Conservation (phyloP, 2,113 vertebrate species). For the Pseudorasbora parva region DNA sequence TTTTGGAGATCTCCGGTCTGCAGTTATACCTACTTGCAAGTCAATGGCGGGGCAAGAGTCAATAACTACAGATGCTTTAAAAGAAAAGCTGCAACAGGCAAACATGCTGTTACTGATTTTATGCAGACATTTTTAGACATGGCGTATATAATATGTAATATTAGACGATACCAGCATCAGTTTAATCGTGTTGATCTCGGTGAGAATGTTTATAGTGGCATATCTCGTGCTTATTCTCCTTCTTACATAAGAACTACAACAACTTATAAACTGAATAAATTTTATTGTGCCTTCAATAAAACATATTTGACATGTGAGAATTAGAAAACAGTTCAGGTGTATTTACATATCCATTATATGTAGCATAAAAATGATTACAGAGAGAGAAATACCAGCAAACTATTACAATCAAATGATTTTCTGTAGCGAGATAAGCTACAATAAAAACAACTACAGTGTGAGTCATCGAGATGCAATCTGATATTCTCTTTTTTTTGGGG, state of each 20-base stretch:
- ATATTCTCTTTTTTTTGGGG: neutral
- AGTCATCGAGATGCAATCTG: neutral
- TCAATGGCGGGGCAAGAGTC: neutral
- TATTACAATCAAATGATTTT: slow-evolving; percentile 34
- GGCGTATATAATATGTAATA: neutral
- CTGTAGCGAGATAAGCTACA: neutral
- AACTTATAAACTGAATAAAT: slow-evolving; percentile 3
- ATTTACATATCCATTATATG: slow-evolving; percentile 55
- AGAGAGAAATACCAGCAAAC: slow-evolving; percentile 28
- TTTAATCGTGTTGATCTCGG: neutral
- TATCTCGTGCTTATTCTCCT: neutral
- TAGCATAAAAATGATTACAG: slow-evolving; percentile 33
- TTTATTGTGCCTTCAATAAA: slow-evolving; percentile 67
- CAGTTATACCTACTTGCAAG: no score
- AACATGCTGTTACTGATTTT: neutral
- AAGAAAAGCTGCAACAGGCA: neutral
- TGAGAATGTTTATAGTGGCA: no score
- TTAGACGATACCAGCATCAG: neutral
- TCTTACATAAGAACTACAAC: neutral
- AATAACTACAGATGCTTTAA: neutral
- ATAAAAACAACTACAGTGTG: neutral
- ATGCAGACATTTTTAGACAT: neutral
- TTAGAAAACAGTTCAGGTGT: slow-evolving; percentile 67
- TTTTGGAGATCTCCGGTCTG: no score
- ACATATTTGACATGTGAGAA: slow-evolving; percentile 59